phyloP scores from a whole-genome alignment of 37 sponge, comb jelly and placozoan species.

The Eunapius fragilis region DNA sequence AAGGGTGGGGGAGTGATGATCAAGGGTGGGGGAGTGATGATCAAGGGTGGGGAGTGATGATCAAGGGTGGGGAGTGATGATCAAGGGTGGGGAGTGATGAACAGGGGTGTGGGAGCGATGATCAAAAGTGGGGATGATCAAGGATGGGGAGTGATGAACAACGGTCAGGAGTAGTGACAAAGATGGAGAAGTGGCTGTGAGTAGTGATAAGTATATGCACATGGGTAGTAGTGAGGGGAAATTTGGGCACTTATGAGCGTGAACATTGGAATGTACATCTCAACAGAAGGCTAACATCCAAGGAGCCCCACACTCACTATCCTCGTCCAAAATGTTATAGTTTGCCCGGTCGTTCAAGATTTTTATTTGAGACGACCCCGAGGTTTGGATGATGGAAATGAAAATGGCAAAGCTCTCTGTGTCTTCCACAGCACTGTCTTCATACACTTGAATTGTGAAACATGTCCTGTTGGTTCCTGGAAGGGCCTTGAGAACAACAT shows the following conservation, averaged over 20 bases:
- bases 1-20: no score
- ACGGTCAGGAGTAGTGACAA: background rate
- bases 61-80: background rate
- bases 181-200: background rate
- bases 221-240: background rate
- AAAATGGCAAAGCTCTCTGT: background rate
- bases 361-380: background rate
- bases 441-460: background rate
- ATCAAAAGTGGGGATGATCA: background rate
- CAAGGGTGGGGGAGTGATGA: no score
- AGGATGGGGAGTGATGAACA: background rate
- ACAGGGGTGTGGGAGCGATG: background rate
- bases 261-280: no score
- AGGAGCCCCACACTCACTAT: constrained; percentile 16
- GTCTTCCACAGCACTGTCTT: background rate
- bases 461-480: background rate
- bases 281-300: background rate
- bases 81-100: background rate
- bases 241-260: no score
- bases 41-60: no score
- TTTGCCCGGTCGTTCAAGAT: constrained; percentile 7
- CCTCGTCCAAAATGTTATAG: constrained; percentile 29
- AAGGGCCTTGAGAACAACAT: background rate
- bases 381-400: background rate
- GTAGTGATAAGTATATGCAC: background rate